Base-by-base conservation (phyloP, 2,888 invertebrate species). In the Orchestes rusci region DNA sequence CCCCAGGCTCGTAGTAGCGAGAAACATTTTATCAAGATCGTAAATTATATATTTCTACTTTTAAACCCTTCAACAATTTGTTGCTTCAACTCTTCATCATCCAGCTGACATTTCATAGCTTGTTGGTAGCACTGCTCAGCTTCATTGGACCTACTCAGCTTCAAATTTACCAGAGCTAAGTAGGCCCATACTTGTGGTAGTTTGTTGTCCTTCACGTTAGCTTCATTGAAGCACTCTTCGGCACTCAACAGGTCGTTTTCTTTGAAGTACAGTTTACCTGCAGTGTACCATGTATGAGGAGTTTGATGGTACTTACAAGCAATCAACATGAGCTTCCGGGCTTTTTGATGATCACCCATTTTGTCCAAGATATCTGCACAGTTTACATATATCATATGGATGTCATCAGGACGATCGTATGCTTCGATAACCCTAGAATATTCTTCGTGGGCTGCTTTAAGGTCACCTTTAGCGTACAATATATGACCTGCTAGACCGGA, bases 211-310 rank as follows among this genome's bases (percentile, higher is more conserved):
- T 59, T 58, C 4, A 59, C 40, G 54, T 68, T 68, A 2, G 67
- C 60, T 52, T 68, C 65, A 7, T 55, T 58, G 29, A 70, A 59
- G 54, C 68, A 69, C 50, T 64, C 64, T 54, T 69, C 69, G 1
- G 69, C 67, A 42, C 64, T 65, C 7, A 63, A 30, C 19, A 62
- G 53, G 50, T 68, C 66, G 23, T 62, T 60, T 53, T 64, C 57
- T 55, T 63, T 44, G 35, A 58, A 59, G 51, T 56, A 63, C 2
- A 57, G 34, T 28, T 55, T 56, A 3, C 62, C 65, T 16, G 59
- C 57, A 19, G 45, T 50, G 31, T 59, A 52, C 70, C 69, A 70
- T 2, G 64, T 59, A 37, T 61, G 62, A 3, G 69, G 64, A 1
- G 68, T 64, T 3, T 67, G 63, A 36, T 58, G 56, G 35, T 56